These are phyloP conservation scores for Homarus americanus DNA, from an alignment of 1,140 invertebrate species.

Conservation along the genomic window DNA sequence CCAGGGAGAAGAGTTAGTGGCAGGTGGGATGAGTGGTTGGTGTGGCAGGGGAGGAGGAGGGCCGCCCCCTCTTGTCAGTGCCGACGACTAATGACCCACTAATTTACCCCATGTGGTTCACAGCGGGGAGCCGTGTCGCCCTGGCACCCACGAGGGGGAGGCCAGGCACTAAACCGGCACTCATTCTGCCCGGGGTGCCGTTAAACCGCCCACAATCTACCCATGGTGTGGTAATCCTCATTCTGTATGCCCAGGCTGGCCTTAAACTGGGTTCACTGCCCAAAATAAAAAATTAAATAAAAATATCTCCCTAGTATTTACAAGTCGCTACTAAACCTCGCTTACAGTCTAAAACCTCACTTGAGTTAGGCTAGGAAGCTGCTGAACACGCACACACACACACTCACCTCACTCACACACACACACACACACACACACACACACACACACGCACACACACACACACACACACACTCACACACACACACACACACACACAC, in stretches of 20 bases:
- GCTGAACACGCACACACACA: too few relatives aligned
- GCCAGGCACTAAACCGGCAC: slow-evolving; percentile 55
- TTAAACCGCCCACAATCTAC: not conserved
- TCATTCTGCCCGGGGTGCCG: slow-evolving; percentile 39
- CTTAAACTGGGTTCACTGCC: not conserved
- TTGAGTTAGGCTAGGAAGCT: too few relatives aligned
- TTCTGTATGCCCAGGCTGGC: not conserved
- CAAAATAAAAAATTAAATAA: too few relatives aligned
- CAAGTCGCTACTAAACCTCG: too few relatives aligned
- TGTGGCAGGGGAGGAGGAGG: not conserved
- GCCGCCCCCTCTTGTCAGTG: slow-evolving; percentile 57
- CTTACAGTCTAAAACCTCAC: too few relatives aligned
- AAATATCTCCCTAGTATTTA: too few relatives aligned
- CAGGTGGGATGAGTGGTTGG: not conserved
- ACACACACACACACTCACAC: too few relatives aligned
- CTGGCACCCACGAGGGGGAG: slow-evolving; percentile 53
- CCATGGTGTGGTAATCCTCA: not conserved
- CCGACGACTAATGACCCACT: slow-evolving; percentile 68
- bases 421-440: too few relatives aligned
- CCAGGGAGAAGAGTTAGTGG: not conserved
- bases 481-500: too few relatives aligned
- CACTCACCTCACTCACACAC: too few relatives aligned
- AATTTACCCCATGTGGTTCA: slow-evolving; percentile 70
- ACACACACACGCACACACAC: too few relatives aligned
- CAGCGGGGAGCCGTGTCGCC: slow-evolving; percentile 64